Conservation (phyloP, 2,888 invertebrate species). For the Lepas anatifera region DNA sequence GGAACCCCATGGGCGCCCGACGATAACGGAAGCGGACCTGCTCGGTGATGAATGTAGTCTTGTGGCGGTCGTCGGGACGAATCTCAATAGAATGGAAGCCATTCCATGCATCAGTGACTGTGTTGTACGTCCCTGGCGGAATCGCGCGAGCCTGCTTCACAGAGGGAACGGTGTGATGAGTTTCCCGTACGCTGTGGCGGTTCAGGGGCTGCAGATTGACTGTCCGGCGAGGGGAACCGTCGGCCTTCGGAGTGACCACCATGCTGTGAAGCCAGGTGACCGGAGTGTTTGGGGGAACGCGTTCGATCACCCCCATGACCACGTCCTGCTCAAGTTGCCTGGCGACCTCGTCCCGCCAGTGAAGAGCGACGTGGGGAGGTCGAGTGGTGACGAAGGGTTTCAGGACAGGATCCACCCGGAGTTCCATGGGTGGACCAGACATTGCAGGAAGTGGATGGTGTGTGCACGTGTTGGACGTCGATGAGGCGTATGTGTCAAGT, state of each 20-base stretch:
- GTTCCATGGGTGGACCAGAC: background rate
- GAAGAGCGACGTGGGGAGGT: background rate
- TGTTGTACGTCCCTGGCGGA: background rate
- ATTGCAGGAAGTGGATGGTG: background rate
- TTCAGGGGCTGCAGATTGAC: conserved; percentile 9
- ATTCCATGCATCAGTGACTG: conserved; percentile 13
- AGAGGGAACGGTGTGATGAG: conserved; percentile 9
- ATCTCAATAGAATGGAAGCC: conserved; percentile 12
- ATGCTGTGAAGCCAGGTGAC: background rate
- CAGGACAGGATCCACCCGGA: background rate
- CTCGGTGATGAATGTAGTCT: background rate
- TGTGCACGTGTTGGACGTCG: conserved; percentile 7
- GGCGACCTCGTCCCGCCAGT: background rate
- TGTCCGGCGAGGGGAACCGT: conserved; percentile 10
- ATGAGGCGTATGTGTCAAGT: background rate
- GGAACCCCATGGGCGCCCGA: conserved; percentile 14
- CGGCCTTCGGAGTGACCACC: background rate
- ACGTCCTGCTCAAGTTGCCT: background rate
- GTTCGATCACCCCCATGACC: conserved; percentile 12
- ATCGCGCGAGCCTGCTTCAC: background rate
- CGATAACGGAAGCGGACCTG: conserved; percentile 10
- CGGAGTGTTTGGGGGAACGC: background rate
- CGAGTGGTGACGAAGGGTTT: background rate
- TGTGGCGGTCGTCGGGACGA: background rate
- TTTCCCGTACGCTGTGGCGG: conserved; percentile 1